phyloP scores from a whole-genome alignment of 2,888 invertebrate species.

The Geotrupes spiniger region DNA sequence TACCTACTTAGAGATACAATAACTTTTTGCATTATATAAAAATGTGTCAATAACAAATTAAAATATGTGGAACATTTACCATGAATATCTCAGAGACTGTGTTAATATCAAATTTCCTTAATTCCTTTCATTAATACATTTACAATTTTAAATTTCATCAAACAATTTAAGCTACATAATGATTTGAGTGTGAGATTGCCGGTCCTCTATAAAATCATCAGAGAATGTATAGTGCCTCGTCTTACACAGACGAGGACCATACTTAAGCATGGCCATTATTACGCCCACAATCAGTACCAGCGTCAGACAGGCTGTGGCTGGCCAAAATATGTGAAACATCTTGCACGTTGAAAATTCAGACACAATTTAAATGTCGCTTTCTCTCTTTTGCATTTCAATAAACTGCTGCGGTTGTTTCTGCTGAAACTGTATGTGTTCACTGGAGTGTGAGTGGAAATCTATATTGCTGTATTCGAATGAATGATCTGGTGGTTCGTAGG shows the following conservation, averaged over 20 bases:
- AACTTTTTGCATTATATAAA: too few species aligned
- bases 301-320: slow-evolving; percentile 70
- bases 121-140: too few species aligned
- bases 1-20: too few species aligned
- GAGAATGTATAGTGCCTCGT: slow-evolving; percentile 49
- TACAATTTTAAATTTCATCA: too few species aligned
- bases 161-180: too few species aligned
- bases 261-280: slow-evolving; percentile 72
- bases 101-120: too few species aligned
- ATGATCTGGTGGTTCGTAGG: slow-evolving; percentile 42
- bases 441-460: slow-evolving; percentile 37
- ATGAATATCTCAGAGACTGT: too few species aligned
- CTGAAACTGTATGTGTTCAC: slow-evolving; percentile 16
- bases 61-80: too few species aligned
- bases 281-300: slow-evolving; percentile 69
- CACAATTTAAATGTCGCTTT: slow-evolving; percentile 69
- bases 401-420: slow-evolving; percentile 26
- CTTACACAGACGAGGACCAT: slow-evolving; percentile 69
- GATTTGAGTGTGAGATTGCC: too few species aligned
- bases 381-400: slow-evolving; percentile 60
- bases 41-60: too few species aligned
- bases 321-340: slow-evolving; percentile 71
- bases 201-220: background rate
- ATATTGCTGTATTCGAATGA: slow-evolving; percentile 48
- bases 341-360: slow-evolving; percentile 22